Percentiles rank a stretch among this genome's conserved stretches.
phyloP scores from a whole-genome alignment of 2,113 vertebrate genomes.

The Chaetodon trifascialis region DNA sequence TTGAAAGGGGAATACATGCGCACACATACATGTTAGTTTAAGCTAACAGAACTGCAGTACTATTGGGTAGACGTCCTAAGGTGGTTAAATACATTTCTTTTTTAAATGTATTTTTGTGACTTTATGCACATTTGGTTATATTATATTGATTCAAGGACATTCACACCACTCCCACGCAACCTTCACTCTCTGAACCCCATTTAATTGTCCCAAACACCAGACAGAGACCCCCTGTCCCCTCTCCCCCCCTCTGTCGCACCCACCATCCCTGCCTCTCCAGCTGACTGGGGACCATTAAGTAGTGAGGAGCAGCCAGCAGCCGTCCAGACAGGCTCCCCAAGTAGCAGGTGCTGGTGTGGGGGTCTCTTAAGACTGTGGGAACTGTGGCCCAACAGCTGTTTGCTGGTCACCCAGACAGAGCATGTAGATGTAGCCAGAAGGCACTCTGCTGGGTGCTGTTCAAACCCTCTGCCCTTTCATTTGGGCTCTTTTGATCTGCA shows the following conservation, averaged over 20 bases:
- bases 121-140: background rate
- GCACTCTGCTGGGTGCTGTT: slow-evolving; percentile 62
- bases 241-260: slow-evolving; percentile 32
- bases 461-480: slow-evolving; percentile 60
- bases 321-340: slow-evolving; percentile 68
- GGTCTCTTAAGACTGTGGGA: slow-evolving; percentile 79
- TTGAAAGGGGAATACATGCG: slow-evolving; percentile 29
- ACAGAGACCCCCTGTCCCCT: slow-evolving; percentile 48
- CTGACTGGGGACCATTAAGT: slow-evolving; percentile 77
- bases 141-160: slow-evolving; percentile 27
- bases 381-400: slow-evolving; percentile 81
- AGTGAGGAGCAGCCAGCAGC: slow-evolving; percentile 65
- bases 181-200: slow-evolving; percentile 39
- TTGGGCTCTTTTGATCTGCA: slow-evolving; percentile 47
- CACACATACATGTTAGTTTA: slow-evolving; percentile 8
- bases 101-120: background rate
- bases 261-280: slow-evolving; percentile 69
- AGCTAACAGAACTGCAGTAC: background rate
- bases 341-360: slow-evolving; percentile 81
- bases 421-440: slow-evolving; percentile 62
- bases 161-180: slow-evolving; percentile 53
- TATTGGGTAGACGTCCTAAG: slow-evolving; percentile 6
- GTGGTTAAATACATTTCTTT: slow-evolving; percentile 5
- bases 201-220: slow-evolving; percentile 62
- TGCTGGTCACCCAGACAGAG: slow-evolving; percentile 62